Evolutionary conservation across 2,888 invertebrate genomes (phyloP).

Genomic region (Orthosia gothica): DNA sequence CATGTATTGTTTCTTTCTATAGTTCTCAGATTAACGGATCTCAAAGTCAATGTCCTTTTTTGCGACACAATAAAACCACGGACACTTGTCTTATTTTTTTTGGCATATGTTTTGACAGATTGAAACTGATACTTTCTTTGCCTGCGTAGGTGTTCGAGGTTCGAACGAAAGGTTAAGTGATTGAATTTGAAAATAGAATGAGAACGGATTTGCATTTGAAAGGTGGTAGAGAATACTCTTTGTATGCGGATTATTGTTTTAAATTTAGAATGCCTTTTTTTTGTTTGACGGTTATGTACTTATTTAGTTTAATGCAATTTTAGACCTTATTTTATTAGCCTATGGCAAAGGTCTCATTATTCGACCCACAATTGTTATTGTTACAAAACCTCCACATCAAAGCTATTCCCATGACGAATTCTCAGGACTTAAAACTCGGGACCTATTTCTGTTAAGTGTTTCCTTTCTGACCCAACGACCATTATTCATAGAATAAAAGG

Average conservation of each 20-base stretch:
- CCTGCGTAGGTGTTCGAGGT: slow-evolving; percentile 37
- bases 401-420: slow-evolving; percentile 16
- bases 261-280: slow-evolving; percentile 20
- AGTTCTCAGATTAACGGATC: slow-evolving; percentile 48
- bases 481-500: slow-evolving; percentile 13
- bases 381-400: background rate
- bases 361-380: background rate
- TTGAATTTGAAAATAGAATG: slow-evolving; percentile 56
- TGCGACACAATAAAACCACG: slow-evolving; percentile 23
- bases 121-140: slow-evolving; percentile 56
- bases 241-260: background rate
- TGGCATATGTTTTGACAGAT: slow-evolving; percentile 43
- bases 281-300: background rate
- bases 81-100: slow-evolving; percentile 17
- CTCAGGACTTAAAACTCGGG: slow-evolving; percentile 3
- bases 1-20: slow-evolving; percentile 30
- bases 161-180: slow-evolving; percentile 49
- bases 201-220: slow-evolving; percentile 31
- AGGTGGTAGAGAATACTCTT: background rate
- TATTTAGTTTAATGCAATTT: background rate
- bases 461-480: background rate
- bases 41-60: slow-evolving; percentile 59
- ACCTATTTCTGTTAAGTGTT: slow-evolving; percentile 20
- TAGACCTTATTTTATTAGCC: background rate
- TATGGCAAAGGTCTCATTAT: background rate